A percentile compares a stretch with the other conserved stretches of the same genome.
phyloP scores from a whole-genome alignment of 2,797 vertebrate genomes.

The Syndactyla subalaris region DNA sequence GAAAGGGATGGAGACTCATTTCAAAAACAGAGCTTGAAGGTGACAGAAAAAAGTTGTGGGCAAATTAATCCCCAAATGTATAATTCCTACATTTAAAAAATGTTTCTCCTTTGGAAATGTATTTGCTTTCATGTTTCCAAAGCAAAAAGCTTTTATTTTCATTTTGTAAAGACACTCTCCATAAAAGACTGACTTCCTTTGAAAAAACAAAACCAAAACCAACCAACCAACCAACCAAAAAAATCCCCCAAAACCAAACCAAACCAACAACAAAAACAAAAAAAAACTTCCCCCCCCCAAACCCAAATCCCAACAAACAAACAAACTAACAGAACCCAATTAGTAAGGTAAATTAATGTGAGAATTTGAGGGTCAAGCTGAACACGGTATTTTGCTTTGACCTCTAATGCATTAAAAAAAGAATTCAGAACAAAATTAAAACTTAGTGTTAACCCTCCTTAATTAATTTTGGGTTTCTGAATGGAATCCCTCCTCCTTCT shows the following conservation, averaged over 20 bases:
- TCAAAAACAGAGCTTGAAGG: background rate
- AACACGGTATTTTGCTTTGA: background rate
- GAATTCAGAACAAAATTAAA: background rate
- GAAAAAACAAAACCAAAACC: background rate
- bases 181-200: background rate
- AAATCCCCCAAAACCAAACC: too few species aligned
- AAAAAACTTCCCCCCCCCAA: background rate
- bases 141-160: background rate
- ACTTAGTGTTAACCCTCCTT: background rate
- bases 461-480: background rate
- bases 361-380: background rate
- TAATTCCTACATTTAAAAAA: background rate
- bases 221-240: too few species aligned
- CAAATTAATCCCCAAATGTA: background rate
- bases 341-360: background rate
- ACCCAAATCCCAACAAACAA: background rate
- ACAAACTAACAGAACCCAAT: background rate
- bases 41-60: background rate
- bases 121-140: background rate
- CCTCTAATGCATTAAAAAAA: background rate
- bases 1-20: background rate
- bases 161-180: background rate
- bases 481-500: background rate
- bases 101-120: background rate
- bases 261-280: background rate